A percentile compares a stretch with the other conserved stretches of the same genome.
These are phyloP conservation scores for Eretmochelys imbricata DNA, from an alignment of 2,113 vertebrate genomes.

Conservation along the genomic window DNA sequence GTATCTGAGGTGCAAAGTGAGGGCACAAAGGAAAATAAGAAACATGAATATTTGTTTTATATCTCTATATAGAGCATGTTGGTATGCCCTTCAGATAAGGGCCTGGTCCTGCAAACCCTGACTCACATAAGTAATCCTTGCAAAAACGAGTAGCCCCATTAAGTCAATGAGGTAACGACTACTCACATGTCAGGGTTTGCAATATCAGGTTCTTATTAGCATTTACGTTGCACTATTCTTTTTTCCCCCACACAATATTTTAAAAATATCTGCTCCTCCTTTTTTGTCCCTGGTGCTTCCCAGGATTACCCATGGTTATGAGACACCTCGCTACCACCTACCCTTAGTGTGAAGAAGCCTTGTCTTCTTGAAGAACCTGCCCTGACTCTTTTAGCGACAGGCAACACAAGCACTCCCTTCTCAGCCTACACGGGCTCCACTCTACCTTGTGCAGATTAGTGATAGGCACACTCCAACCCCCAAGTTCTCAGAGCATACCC, in stretches of 20 bases:
- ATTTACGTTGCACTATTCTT: background rate
- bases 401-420: background rate
- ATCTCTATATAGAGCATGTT: background rate
- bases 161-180: background rate
- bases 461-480: background rate
- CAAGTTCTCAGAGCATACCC: background rate
- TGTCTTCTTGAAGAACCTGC: background rate
- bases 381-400: background rate
- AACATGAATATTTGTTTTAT: slow-evolving; percentile 23
- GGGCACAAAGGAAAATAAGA: slow-evolving; percentile 22
- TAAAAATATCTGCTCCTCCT: background rate
- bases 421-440: background rate
- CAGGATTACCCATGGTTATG: background rate
- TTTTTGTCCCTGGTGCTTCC: background rate
- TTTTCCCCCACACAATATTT: background rate
- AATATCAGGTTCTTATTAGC: background rate
- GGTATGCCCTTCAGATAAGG: background rate
- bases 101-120: slow-evolving; percentile 29
- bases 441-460: background rate
- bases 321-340: background rate
- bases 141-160: background rate
- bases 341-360: background rate
- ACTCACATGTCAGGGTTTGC: background rate
- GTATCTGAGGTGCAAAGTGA: slow-evolving; percentile 35
- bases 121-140: background rate